Conservation (phyloP, 2,113 vertebrate species). For the rabbit (Oryctolagus cuniculus) region mOryCun1.1 NC_091436.1:74520501-74521000, state of each 20-base stretch:
- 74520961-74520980: neutral
- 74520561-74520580: neutral
- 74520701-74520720: neutral
- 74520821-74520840: neutral
- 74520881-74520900: neutral
- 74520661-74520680: neutral
- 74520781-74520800: neutral
- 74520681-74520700: constrained; percentile 9
- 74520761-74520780: neutral
- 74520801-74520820: neutral
- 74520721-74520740: neutral
- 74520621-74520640: neutral
- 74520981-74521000: constrained; percentile 28
- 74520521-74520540: neutral
- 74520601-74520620: neutral
- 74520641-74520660: neutral
- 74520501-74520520: constrained; percentile 15
- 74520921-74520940: neutral
- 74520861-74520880: neutral
- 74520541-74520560: neutral
- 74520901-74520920: neutral
- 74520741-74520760: neutral
- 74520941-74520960: neutral
- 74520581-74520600: neutral
- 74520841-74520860: neutral